These are phyloP conservation scores for Sicus ferrugineus DNA, from an alignment of 2,888 invertebrate species.

Conservation along the genomic window DNA sequence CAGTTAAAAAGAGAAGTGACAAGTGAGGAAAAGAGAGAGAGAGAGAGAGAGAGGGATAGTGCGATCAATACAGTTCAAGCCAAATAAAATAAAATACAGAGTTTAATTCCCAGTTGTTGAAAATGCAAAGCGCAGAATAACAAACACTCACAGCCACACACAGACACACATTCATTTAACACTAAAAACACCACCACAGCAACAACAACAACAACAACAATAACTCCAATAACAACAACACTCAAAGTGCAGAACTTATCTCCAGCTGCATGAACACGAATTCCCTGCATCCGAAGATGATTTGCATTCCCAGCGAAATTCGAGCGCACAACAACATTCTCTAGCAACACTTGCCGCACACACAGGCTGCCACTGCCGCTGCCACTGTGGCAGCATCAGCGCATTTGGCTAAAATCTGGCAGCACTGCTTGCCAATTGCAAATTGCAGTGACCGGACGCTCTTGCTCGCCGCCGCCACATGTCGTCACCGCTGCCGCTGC, in stretches of 20 bases:
- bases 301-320: neutral
- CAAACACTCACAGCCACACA: constrained; percentile 10
- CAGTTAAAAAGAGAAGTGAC: constrained; percentile 40
- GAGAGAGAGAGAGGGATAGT: constrained; percentile 23
- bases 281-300: constrained; percentile 39
- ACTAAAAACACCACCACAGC: constrained; percentile 27
- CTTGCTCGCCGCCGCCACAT: constrained; percentile 15
- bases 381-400: constrained; percentile 15
- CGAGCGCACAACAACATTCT: neutral
- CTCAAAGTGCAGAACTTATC: constrained; percentile 55
- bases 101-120: constrained; percentile 50
- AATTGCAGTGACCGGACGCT: too few species aligned
- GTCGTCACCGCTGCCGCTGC: too few species aligned
- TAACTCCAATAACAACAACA: constrained; percentile 41
- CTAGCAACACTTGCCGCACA: constrained; percentile 20
- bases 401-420: constrained; percentile 14
- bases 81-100: constrained; percentile 52
- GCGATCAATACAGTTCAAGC: constrained; percentile 38
- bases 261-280: constrained; percentile 33
- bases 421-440: neutral
- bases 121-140: constrained; percentile 52
- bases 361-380: constrained; percentile 15
- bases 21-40: constrained; percentile 34
- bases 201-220: constrained; percentile 4
- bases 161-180: constrained; percentile 16